A percentile compares a stretch with the other conserved stretches of the same genome.
These are phyloP conservation scores for Drosophila koepferae DNA, from an alignment of 2,888 invertebrate species.

Conservation along the genomic window DNA sequence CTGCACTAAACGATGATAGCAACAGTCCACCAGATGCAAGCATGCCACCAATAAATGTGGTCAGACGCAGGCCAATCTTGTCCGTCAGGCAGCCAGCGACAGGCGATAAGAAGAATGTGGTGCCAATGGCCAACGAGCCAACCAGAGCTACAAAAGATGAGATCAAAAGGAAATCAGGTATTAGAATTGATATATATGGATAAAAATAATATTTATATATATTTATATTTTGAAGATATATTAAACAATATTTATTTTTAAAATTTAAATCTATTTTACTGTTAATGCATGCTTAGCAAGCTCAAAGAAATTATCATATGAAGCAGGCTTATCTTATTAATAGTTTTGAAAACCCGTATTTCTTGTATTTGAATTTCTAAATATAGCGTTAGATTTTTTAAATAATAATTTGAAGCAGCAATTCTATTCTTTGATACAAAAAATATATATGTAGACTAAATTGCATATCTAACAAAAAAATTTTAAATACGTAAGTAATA, in stretches of 20 bases:
- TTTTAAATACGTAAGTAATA: too few species aligned
- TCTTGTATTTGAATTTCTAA: too few species aligned
- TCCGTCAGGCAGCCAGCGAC: conserved; percentile 94
- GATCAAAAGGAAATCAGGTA: background rate
- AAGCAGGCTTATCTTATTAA: background rate
- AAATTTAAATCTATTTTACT: too few species aligned
- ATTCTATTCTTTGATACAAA: too few species aligned
- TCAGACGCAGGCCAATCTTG: conserved; percentile 92
- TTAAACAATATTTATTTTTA: background rate
- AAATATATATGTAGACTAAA: too few species aligned
- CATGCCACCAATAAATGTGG: conserved; percentile 93
- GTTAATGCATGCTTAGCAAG: too few species aligned
- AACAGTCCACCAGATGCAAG: conserved; percentile 92
- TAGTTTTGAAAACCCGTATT: background rate
- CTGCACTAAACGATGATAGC: conserved; percentile 90
- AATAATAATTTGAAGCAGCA: background rate
- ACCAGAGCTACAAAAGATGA: conserved; percentile 91
- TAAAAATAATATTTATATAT: too few species aligned
- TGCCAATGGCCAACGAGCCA: conserved; percentile 94
- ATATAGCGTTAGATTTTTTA: too few species aligned
- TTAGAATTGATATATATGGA: background rate
- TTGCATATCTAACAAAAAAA: too few species aligned
- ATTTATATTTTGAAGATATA: background rate
- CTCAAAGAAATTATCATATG: background rate
- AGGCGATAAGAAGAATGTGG: conserved; percentile 95